A percentile compares a stretch with the other conserved stretches of the same genome.
phyloP scores from a whole-genome alignment of 2,797 vertebrate species.

The Stomatorhinus walkeri region DNA sequence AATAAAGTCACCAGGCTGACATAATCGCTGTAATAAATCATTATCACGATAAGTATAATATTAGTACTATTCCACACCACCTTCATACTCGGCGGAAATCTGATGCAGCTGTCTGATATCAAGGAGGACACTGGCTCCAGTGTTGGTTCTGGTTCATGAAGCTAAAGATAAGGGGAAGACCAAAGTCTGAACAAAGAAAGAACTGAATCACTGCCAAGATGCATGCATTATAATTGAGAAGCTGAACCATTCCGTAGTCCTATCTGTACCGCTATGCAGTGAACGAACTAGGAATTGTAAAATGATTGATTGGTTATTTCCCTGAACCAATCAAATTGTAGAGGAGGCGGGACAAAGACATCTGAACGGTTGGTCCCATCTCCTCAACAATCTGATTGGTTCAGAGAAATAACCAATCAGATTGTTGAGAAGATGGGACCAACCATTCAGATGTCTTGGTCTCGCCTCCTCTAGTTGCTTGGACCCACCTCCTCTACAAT shows the following conservation, averaged over 20 bases:
- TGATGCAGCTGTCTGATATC: not conserved
- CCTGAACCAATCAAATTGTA: not conserved
- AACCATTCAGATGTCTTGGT: no score
- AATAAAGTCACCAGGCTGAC: not conserved
- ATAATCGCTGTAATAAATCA: not conserved
- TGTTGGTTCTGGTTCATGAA: not conserved
- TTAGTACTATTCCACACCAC: not conserved
- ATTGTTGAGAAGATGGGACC: no score
- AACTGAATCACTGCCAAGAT: not conserved
- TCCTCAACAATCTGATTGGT: no score
- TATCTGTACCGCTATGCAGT: not conserved
- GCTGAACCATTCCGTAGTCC: not conserved
- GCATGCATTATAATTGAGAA: not conserved
- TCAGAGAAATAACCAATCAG: no score
- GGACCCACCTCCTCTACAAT: not conserved
- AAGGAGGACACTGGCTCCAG: not conserved
- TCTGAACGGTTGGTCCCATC: no score
- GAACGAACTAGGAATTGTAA: not conserved
- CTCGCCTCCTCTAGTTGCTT: not conserved
- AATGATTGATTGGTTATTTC: not conserved
- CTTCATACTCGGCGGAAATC: not conserved
- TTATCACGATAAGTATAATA: not conserved
- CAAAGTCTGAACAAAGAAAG: not conserved
- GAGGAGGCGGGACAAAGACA: not conserved
- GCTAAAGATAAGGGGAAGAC: not conserved